Percentiles rank a stretch among this genome's conserved stretches.
These are phyloP conservation scores for Caenorhabditis afra DNA, from an alignment of 2,888 invertebrate species.

Conservation along the genomic window DNA sequence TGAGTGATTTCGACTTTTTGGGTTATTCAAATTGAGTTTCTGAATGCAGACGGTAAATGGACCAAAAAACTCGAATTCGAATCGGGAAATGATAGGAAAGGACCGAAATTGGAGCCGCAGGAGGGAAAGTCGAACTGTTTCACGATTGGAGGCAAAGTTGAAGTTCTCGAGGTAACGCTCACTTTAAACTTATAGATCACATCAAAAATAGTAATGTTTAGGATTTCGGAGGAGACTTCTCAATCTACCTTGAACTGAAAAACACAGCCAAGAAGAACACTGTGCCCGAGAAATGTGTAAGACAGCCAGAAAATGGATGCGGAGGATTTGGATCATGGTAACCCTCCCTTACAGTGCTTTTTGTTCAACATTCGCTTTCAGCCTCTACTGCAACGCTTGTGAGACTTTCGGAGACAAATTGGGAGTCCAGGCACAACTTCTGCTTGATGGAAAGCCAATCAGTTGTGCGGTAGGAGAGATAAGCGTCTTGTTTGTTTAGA, in stretches of 20 bases:
- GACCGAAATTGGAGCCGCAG: slow-evolving; percentile 74
- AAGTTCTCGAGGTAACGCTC: slow-evolving; percentile 72
- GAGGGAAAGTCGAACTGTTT: slow-evolving; percentile 63
- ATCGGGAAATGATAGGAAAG: slow-evolving; percentile 72
- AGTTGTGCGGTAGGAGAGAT: slow-evolving; percentile 68
- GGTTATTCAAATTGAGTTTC: background rate
- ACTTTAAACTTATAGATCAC: background rate
- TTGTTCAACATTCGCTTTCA: slow-evolving; percentile 43
- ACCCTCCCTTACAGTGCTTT: background rate
- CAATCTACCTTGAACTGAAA: slow-evolving; percentile 77
- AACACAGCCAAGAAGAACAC: slow-evolving; percentile 76
- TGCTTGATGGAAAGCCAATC: slow-evolving; percentile 77
- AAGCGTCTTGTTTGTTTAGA: background rate
- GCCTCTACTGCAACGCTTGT: slow-evolving; percentile 80
- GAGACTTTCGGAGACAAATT: slow-evolving; percentile 73
- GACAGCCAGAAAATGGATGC: slow-evolving; percentile 76
- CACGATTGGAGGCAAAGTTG: slow-evolving; percentile 77
- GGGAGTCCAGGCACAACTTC: slow-evolving; percentile 77
- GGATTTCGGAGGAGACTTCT: slow-evolving; percentile 79
- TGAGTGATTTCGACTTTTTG: slow-evolving; percentile 41
- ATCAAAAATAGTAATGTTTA: slow-evolving; percentile 26
- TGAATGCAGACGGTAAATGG: slow-evolving; percentile 73
- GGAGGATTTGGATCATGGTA: slow-evolving; percentile 80
- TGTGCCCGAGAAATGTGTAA: slow-evolving; percentile 77
- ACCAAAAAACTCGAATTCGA: slow-evolving; percentile 79